phyloP scores from a whole-genome alignment of 1,140 invertebrate species.

The Anastrepha ludens region DNA sequence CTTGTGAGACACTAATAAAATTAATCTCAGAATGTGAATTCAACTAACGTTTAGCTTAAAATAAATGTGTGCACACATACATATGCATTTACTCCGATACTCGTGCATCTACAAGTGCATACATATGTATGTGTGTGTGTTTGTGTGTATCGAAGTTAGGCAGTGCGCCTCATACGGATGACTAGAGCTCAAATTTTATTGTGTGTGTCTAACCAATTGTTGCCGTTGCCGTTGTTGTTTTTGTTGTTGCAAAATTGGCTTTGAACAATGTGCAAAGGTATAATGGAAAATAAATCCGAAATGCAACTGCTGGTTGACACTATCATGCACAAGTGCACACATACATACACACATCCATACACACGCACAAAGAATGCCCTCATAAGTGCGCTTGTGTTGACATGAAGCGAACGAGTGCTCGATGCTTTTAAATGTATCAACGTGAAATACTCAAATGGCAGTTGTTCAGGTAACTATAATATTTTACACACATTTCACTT shows the following conservation, averaged over 20 bases:
- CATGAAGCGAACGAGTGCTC: neutral
- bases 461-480: neutral
- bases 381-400: neutral
- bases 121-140: neutral
- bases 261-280: slow-evolving; percentile 26
- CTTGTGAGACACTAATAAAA: slow-evolving; percentile 46
- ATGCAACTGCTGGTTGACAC: slow-evolving; percentile 23
- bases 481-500: neutral
- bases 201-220: neutral
- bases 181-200: neutral
- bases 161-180: neutral
- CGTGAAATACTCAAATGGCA: neutral
- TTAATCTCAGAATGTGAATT: slow-evolving; percentile 44
- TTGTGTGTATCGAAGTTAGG: neutral
- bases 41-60: slow-evolving; percentile 3
- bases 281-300: slow-evolving; percentile 42
- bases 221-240: neutral
- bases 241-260: slow-evolving; percentile 26
- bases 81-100: neutral
- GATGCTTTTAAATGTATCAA: neutral
- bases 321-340: neutral
- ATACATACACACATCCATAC: neutral
- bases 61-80: slow-evolving; percentile 10
- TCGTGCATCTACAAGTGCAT: neutral
- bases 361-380: neutral